These are phyloP conservation scores for Cephalopachus bancanus DNA, from an alignment of 2,797 vertebrate species.

Conservation along the genomic window DNA sequence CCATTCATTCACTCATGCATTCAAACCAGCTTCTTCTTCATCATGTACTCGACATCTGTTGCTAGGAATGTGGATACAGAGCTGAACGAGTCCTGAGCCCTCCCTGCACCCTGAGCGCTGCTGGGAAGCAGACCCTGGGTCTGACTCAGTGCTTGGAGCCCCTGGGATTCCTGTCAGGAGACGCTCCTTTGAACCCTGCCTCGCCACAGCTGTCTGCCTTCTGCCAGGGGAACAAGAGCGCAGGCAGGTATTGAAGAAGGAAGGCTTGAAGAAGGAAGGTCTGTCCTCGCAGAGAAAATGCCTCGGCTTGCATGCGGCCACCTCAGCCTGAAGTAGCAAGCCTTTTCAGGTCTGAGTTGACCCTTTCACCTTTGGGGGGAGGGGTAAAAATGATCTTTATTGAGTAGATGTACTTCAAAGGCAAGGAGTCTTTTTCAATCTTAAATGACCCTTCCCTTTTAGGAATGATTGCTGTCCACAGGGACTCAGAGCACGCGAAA, in stretches of 20 bases:
- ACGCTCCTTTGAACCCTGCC: not conserved
- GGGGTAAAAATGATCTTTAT: not conserved
- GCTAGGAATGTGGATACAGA: not conserved
- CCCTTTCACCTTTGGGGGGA: not conserved
- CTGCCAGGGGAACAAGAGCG: not conserved
- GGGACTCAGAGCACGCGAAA: not conserved
- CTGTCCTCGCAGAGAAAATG: not conserved
- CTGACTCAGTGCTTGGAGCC: no score
- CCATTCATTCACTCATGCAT: not conserved
- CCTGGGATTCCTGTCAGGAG: not conserved
- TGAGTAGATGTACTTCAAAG: not conserved
- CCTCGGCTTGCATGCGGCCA: not conserved
- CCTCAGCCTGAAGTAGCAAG: not conserved
- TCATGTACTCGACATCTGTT: accelerated
- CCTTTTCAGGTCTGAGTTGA: not conserved
- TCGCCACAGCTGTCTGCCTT: not conserved
- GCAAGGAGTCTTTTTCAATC: not conserved
- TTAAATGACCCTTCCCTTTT: not conserved
- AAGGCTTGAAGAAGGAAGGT: not conserved
- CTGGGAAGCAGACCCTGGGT: not conserved
- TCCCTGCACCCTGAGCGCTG: not conserved
- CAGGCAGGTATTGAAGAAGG: no score
- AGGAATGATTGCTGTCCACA: not conserved
- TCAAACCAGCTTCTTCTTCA: not conserved
- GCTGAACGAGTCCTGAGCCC: not conserved